Evolutionary conservation across 2,113 vertebrate genomes (phyloP).

Genomic region (Dasyornis broadbenti): DNA sequence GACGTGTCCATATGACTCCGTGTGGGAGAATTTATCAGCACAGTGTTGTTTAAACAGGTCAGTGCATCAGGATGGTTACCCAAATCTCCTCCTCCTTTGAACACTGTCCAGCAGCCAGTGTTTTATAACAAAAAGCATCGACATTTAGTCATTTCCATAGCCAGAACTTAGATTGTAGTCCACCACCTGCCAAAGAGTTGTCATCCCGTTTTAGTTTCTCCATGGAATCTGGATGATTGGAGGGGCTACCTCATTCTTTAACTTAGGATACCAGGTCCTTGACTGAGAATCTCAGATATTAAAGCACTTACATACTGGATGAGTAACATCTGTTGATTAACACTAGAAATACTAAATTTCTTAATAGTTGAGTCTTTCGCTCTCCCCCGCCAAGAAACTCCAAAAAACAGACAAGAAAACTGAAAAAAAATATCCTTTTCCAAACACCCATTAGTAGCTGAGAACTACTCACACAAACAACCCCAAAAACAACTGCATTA

Average conservation of each 20-base stretch:
- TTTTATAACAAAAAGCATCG: accelerated
- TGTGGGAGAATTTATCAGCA: not conserved
- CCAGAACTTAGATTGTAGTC: not conserved
- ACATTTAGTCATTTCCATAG: not conserved
- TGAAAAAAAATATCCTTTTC: not conserved
- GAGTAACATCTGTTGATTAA: not conserved
- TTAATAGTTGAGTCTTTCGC: not conserved
- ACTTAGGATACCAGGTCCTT: not conserved
- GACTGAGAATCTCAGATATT: not conserved
- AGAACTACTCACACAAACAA: not conserved
- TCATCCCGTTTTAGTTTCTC: not conserved
- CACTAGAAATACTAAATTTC: not conserved
- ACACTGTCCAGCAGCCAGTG: not conserved
- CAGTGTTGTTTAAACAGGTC: not conserved
- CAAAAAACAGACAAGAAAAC: not conserved
- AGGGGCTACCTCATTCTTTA: not conserved
- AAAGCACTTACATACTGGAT: not conserved
- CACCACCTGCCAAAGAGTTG: not conserved
- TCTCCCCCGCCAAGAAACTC: not conserved
- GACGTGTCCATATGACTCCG: not conserved
- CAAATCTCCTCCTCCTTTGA: not conserved
- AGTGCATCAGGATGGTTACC: not conserved
- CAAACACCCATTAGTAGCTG: not conserved
- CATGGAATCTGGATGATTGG: not conserved
- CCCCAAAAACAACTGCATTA: not conserved